phyloP scores from a whole-genome alignment of 2,888 invertebrate species.

The Rhagonycha fulva region DNA sequence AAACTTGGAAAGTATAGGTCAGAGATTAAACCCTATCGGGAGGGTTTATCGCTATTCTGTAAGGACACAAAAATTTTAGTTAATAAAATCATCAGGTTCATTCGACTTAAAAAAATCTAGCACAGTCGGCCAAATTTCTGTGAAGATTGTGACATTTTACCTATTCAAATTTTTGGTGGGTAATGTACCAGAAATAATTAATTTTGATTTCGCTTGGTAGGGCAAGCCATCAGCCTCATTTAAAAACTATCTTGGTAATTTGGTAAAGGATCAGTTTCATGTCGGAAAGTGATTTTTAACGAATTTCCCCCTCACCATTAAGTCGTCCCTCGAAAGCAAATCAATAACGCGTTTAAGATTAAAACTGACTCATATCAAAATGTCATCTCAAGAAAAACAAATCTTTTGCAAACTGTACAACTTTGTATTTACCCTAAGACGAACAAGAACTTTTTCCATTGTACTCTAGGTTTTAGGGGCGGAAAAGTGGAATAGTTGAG shows the following conservation, averaged over 20 bases:
- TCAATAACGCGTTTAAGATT: constrained; percentile 29
- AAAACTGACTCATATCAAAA: constrained; percentile 46
- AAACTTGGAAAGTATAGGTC: neutral
- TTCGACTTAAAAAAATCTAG: no score
- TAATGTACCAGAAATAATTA: neutral
- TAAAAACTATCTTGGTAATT: neutral
- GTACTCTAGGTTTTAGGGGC: constrained; percentile 20
- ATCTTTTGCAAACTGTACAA: constrained; percentile 48
- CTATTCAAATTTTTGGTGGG: neutral
- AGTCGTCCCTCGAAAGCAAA: constrained; percentile 19
- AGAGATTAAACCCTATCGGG: neutral
- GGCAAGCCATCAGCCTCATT: neutral
- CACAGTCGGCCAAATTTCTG: no score
- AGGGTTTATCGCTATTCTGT: neutral
- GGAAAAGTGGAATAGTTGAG: constrained; percentile 35
- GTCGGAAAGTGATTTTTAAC: neutral
- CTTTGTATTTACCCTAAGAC: constrained; percentile 34
- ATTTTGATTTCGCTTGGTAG: neutral
- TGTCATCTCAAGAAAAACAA: constrained; percentile 52
- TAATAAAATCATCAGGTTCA: no score
- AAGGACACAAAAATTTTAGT: neutral
- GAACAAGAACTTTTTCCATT: constrained; percentile 31
- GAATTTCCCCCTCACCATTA: constrained; percentile 14
- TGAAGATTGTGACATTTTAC: neutral
- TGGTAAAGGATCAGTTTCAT: neutral